These are phyloP conservation scores for Andrena dorsata DNA, from an alignment of 2,888 invertebrate species.

Conservation along the genomic window DNA sequence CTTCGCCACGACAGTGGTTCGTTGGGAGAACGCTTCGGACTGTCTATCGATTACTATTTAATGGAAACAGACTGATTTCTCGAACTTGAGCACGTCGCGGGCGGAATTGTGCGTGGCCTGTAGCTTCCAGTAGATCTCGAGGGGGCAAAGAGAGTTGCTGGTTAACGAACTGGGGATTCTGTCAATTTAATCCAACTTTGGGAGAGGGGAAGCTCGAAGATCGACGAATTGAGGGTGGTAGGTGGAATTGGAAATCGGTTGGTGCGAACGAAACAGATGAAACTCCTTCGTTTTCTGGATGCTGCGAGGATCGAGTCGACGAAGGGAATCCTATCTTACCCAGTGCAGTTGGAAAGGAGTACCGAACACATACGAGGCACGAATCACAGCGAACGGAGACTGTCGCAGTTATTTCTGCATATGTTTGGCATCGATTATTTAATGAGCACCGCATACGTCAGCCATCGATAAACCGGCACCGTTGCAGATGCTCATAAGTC, in stretches of 20 bases:
- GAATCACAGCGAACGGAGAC: not conserved
- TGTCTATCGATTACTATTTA: not conserved
- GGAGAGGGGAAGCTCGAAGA: no score
- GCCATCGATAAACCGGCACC: constrained; percentile 16
- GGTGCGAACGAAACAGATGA: no score
- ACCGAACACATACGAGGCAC: constrained; percentile 54
- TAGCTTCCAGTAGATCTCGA: no score
- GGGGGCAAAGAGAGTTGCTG: no score
- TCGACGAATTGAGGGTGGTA: no score
- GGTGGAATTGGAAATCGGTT: no score
- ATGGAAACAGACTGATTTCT: constrained; percentile 29
- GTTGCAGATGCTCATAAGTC: constrained; percentile 25
- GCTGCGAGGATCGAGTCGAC: not conserved
- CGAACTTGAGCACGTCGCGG: not conserved
- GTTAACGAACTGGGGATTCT: no score
- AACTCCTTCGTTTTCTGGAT: no score
- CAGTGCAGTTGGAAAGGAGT: constrained; percentile 55
- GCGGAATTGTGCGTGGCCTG: no score
- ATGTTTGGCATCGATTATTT: constrained; percentile 54
- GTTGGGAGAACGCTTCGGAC: not conserved
- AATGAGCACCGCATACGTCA: constrained; percentile 21
- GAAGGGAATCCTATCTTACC: constrained; percentile 40
- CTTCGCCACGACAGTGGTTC: not conserved
- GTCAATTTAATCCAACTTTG: no score
- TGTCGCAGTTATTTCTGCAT: constrained; percentile 41